A percentile compares a stretch with the other conserved stretches of the same genome.
Conservation (phyloP, 2,113 vertebrate genomes). For the Centropristis striata region DNA sequence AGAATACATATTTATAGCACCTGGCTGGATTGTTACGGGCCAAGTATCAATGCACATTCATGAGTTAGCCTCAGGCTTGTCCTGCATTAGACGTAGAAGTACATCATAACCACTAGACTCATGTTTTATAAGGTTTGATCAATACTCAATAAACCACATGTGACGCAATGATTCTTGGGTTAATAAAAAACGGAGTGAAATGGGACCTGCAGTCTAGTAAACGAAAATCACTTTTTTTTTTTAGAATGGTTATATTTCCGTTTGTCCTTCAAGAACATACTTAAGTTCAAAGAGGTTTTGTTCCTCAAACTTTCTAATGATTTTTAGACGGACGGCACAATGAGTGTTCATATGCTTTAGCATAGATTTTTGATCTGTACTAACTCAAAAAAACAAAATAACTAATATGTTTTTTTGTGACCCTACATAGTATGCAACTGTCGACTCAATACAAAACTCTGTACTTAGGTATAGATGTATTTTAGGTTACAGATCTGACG, state of each 20-base stretch:
- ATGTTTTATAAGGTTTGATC: background rate
- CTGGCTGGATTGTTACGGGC: background rate
- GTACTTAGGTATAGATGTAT: too few species aligned
- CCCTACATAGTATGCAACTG: too few species aligned
- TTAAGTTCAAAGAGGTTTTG: too few species aligned
- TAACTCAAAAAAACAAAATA: too few species aligned
- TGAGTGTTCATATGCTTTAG: background rate
- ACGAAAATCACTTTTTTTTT: background rate
- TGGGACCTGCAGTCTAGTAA: too few species aligned
- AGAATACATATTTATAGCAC: slow-evolving; percentile 7
- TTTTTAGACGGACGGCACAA: background rate
- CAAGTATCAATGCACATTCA: background rate
- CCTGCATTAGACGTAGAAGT: background rate
- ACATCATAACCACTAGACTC: background rate
- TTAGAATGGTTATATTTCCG: too few species aligned
- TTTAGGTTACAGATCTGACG: too few species aligned
- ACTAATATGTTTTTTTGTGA: too few species aligned
- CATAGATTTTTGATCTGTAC: too few species aligned
- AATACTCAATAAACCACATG: too few species aligned
- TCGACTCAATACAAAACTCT: too few species aligned
- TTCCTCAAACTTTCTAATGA: background rate
- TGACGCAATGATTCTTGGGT: background rate
- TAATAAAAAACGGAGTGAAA: background rate
- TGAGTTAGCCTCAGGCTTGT: background rate
- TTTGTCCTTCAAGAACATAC: too few species aligned